A percentile compares a stretch with the other conserved stretches of the same genome.
These are phyloP conservation scores for Buteo buteo DNA, from an alignment of 2,113 vertebrate species.

Conservation along the genomic window DNA sequence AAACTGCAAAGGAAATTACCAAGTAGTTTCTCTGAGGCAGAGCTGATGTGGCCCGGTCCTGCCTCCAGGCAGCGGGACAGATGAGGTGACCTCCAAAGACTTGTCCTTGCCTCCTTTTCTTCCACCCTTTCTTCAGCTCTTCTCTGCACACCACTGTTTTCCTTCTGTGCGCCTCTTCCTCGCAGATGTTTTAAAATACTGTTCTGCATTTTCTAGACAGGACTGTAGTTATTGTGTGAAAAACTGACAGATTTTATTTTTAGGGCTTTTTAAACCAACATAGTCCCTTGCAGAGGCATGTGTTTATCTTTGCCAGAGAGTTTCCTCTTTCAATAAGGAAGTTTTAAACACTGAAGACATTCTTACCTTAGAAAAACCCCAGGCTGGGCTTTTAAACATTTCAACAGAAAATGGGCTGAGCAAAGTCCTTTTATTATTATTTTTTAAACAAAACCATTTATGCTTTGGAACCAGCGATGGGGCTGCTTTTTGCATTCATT, in stretches of 20 bases:
- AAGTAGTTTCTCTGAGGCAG: not conserved
- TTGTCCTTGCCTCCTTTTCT: fast-evolving
- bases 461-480: fast-evolving
- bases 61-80: not conserved
- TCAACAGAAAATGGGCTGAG: fast-evolving
- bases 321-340: not conserved
- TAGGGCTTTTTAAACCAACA: not conserved
- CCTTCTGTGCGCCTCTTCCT: fast-evolving
- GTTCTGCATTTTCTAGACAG: not conserved
- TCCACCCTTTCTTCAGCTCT: not conserved
- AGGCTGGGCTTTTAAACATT: not conserved
- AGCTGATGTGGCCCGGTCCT: too few relatives aligned
- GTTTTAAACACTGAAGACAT: not conserved
- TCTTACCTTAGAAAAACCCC: not conserved
- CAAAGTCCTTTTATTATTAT: not conserved
- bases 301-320: not conserved
- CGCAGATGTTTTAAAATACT: not conserved
- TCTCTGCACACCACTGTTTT: fast-evolving
- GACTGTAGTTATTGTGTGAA: fast-evolving
- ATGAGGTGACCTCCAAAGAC: not conserved
- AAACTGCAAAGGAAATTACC: fast-evolving
- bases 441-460: not conserved
- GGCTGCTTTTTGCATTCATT: too few relatives aligned
- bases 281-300: fast-evolving
- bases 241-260: not conserved